phyloP scores from a whole-genome alignment of 2,113 vertebrate species.

The Neotragus moschatus region DNA sequence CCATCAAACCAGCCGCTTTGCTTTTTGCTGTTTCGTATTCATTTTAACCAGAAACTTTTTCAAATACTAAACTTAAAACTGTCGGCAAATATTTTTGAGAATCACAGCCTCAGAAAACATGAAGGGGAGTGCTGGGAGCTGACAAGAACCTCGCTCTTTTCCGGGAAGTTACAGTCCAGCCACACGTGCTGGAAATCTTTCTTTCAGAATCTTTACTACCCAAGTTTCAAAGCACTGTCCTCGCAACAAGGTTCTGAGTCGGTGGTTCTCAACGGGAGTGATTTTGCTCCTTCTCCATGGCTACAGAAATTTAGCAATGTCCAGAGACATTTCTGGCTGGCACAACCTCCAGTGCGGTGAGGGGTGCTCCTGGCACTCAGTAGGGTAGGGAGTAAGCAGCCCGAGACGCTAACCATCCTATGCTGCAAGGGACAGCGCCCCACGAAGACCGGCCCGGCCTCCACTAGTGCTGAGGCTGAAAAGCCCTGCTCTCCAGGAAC shows the following conservation, averaged over 20 bases:
- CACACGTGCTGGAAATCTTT: background rate
- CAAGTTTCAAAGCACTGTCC: background rate
- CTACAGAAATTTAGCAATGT: background rate
- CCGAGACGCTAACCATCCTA: background rate
- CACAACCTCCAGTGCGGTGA: fast-evolving
- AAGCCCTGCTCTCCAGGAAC: background rate
- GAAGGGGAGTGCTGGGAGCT: background rate
- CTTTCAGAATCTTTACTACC: background rate
- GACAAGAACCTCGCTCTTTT: background rate
- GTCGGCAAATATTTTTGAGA: background rate
- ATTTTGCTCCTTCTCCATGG: background rate
- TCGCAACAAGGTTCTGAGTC: background rate
- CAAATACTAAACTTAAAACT: background rate
- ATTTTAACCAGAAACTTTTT: background rate
- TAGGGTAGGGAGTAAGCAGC: background rate
- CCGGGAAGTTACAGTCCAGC: background rate
- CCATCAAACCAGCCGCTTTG: background rate
- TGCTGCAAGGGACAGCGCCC: background rate
- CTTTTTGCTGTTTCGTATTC: background rate
- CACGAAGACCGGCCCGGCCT: background rate
- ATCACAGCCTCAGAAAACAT: background rate
- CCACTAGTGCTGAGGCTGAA: background rate
- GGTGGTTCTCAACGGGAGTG: background rate
- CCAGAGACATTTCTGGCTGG: background rate
- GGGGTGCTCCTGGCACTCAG: background rate